Conservation (phyloP, 2,797 vertebrate species). For the Scolopax bukidnonensis region DNA sequence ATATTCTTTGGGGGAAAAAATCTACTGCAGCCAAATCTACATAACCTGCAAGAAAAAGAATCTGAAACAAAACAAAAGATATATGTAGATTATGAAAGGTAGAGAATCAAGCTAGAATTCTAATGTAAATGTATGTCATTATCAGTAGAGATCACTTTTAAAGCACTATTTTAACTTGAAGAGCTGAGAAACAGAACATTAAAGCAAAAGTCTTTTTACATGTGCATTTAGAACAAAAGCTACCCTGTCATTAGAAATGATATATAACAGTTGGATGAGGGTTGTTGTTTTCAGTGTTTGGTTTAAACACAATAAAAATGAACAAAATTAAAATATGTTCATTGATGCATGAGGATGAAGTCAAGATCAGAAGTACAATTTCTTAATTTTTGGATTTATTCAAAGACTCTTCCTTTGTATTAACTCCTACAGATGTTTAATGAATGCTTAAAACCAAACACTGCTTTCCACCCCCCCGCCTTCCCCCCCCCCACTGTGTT, state of each 20-base stretch:
- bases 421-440: slow-evolving; percentile 75
- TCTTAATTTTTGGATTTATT: slow-evolving; percentile 73
- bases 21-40: slow-evolving; percentile 57
- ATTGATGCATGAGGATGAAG: slow-evolving; percentile 64
- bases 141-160: slow-evolving; percentile 58
- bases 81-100: slow-evolving; percentile 52
- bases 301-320: slow-evolving; percentile 67
- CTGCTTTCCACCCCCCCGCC: not conserved
- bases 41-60: slow-evolving; percentile 25
- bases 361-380: slow-evolving; percentile 72
- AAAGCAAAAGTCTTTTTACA: slow-evolving; percentile 55
- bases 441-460: slow-evolving; percentile 68
- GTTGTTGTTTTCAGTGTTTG: slow-evolving; percentile 70
- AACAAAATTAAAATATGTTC: slow-evolving; percentile 74
- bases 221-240: slow-evolving; percentile 72
- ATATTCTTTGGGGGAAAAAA: slow-evolving; percentile 53
- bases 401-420: slow-evolving; percentile 73
- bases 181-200: slow-evolving; percentile 51
- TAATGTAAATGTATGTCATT: slow-evolving; percentile 65
- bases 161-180: slow-evolving; percentile 68
- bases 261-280: slow-evolving; percentile 62
- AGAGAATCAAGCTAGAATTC: slow-evolving; percentile 45
- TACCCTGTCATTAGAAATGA: slow-evolving; percentile 73
- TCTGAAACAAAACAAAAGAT: slow-evolving; percentile 50
- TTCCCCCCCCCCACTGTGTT: not conserved